Evolutionary conservation across 2,113 vertebrate genomes (phyloP).

Genomic region (Pogonocichla stellata): DNA sequence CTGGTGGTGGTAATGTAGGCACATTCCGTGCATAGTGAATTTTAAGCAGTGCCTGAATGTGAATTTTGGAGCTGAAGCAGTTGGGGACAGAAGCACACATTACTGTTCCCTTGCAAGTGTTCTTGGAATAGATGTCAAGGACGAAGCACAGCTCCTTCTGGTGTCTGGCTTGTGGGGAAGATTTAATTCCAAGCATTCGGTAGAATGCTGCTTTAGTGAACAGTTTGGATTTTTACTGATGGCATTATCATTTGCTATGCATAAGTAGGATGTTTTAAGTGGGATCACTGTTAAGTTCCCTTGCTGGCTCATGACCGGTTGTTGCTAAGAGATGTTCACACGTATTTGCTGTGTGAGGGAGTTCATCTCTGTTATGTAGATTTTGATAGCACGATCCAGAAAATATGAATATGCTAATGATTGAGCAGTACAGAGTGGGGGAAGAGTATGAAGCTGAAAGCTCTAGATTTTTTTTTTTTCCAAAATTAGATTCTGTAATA

Average conservation of each 20-base stretch:
- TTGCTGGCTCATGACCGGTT: slow-evolving; percentile 59
- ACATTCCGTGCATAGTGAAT: slow-evolving; percentile 21
- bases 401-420: slow-evolving; percentile 61
- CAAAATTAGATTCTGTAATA: not conserved
- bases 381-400: slow-evolving; percentile 60
- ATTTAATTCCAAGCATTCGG: slow-evolving; percentile 2
- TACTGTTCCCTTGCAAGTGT: slow-evolving; percentile 41
- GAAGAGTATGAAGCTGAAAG: not conserved
- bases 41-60: slow-evolving; percentile 22
- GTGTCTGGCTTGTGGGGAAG: slow-evolving; percentile 44
- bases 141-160: slow-evolving; percentile 41
- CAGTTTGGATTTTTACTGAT: slow-evolving; percentile 48
- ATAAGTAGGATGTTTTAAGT: slow-evolving; percentile 69
- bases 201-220: slow-evolving; percentile 16
- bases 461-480: not conserved
- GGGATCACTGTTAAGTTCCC: slow-evolving; percentile 58
- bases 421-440: slow-evolving; percentile 1
- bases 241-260: slow-evolving; percentile 63
- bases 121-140: slow-evolving; percentile 54
- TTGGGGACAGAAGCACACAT: not conserved
- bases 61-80: slow-evolving; percentile 25
- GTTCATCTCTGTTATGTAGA: slow-evolving; percentile 62
- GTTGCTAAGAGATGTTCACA: slow-evolving; percentile 74
- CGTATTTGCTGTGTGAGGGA: slow-evolving; percentile 62
- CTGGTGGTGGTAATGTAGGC: not conserved